Conservation (phyloP, 1,140 invertebrate species). For the Drosophila arawakana region DNA sequence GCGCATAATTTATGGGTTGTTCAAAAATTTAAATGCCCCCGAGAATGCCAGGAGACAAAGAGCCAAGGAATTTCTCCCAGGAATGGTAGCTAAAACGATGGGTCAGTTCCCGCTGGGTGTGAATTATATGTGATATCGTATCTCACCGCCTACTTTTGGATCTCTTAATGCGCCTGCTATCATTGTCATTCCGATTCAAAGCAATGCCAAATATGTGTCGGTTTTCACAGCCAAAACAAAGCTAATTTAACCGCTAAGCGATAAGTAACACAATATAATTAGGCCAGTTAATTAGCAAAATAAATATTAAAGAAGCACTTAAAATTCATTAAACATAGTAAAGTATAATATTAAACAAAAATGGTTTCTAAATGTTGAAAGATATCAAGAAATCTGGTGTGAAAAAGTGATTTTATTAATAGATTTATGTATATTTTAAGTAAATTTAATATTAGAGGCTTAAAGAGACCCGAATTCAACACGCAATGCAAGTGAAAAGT, state of each 20-base stretch:
- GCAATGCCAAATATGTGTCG: conserved; percentile 38
- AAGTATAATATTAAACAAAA: too few species aligned
- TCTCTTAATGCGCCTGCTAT: not conserved
- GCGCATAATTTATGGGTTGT: conserved; percentile 81
- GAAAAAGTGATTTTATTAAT: too few species aligned
- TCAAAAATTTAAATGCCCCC: conserved; percentile 80
- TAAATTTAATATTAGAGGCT: too few species aligned
- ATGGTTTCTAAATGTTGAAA: too few species aligned
- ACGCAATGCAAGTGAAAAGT: too few species aligned
- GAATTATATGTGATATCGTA: conserved; percentile 17
- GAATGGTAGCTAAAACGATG: conserved; percentile 23
- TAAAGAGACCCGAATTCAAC: too few species aligned
- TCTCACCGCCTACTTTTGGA: not conserved
- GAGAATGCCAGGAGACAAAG: conserved; percentile 72
- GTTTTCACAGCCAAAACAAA: not conserved
- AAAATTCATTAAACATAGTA: too few species aligned
- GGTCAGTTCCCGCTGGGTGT: conserved; percentile 36
- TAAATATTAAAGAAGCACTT: not conserved
- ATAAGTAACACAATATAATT: too few species aligned
- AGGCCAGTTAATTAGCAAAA: not conserved
- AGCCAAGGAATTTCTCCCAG: conserved; percentile 48
- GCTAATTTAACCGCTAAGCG: conserved; percentile 5
- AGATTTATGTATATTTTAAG: too few species aligned
- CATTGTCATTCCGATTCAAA: conserved; percentile 35
- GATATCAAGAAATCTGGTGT: too few species aligned